These are phyloP conservation scores for Myotis findleyi DNA, from an alignment of 2,797 vertebrate species.

Conservation along the genomic window DNA sequence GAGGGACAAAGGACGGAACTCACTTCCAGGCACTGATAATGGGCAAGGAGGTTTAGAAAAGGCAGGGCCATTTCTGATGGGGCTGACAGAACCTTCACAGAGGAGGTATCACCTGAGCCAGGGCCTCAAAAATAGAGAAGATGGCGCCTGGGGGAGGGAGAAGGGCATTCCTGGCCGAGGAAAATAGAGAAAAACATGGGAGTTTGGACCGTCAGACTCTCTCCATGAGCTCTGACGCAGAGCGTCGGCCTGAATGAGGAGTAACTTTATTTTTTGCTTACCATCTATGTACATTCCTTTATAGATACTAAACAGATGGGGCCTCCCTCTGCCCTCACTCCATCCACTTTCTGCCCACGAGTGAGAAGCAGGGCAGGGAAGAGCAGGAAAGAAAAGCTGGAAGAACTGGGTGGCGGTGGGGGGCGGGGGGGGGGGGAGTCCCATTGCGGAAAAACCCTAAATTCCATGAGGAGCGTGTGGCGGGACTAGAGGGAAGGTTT, in stretches of 20 bases:
- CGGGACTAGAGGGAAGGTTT: no score
- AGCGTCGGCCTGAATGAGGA: not conserved
- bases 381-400: not conserved
- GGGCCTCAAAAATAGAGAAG: not conserved
- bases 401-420: no score
- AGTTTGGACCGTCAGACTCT: not conserved
- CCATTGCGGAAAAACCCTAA: not conserved
- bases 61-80: fast-evolving
- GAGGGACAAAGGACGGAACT: not conserved
- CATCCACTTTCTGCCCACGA: not conserved
- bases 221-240: not conserved
- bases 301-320: not conserved
- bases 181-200: not conserved
- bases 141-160: no score
- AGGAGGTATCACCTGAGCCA: not conserved
- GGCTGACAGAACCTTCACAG: not conserved
- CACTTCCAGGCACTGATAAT: not conserved
- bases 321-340: not conserved
- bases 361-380: not conserved
- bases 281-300: not conserved
- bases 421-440: no score
- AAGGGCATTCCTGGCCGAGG: not conserved
- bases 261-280: not conserved
- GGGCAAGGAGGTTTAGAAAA: not conserved
- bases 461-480: not conserved